Base-by-base conservation (phyloP, 2,888 invertebrate genomes). In the Aphelenchoides bicaudatus region DNA sequence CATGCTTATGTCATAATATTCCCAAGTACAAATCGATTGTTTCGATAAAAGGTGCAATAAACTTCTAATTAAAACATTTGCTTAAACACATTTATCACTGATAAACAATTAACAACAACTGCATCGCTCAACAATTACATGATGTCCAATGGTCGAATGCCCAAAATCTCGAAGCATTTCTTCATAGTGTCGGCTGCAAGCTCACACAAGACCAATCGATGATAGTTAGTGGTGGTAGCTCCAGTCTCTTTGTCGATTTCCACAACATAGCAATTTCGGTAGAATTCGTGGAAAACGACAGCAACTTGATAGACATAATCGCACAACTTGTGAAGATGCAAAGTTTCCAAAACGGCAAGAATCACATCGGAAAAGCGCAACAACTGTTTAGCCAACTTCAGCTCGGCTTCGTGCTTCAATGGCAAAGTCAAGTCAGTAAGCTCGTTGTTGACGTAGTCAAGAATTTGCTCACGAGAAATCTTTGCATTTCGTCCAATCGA, bases 231-330 rank as follows among this genome's bases (percentile, higher is more conserved):
- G 52, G 74, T 78, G 16, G n/a, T 13, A 21, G 16, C 16, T 30
- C 52, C 52, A 1, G 13, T 67, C 19, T 63, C 38, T 29, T 86
- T 84, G 80, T 93, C 88, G 80, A 91, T 93, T 80, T 94, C 91
- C 51, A 99, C 87, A 79, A 96, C 96, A 79, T 96, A 98, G 81
- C 98, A 99, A 73, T 85, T 87, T 79, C 94, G 93, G 81, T 99
- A 98, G 81, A 99, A 98, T 80, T 99, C 98, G 0, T 90, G 87
- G 79, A 96, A 98, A 1, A 87, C 85, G 3, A 89, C 87, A n/a
- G 90, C 86, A 56, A 96, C 86, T 77, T 96, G 93, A 82, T 92
- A 99, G 63, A 94, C 85, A 80, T 88, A 94, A 79, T 96, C 96
- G 80, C 98, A 98, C 28, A 99, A 82, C 90, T 67, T 69, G 57